Percentiles rank a stretch among this genome's conserved stretches.
Conservation (phyloP, 92 coral and sea anemone species). For the Phenganax stokvisi region DNA sequence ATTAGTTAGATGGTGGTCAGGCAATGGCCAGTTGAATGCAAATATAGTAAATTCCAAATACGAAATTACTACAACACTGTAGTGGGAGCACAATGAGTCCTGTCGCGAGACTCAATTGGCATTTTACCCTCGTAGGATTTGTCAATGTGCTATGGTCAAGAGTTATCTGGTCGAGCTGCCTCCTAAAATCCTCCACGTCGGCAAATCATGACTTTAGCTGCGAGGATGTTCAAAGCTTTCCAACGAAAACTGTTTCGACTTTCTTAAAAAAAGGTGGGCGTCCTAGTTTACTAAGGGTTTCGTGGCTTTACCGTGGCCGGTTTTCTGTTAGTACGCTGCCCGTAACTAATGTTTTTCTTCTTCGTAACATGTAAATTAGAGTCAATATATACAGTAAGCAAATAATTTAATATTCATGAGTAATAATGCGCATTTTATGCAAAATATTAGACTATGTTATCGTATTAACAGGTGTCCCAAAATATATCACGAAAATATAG, state of each 20-base stretch:
- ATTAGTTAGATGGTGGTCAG: neutral
- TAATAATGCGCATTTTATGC: neutral
- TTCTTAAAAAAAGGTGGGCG: constrained; percentile 18
- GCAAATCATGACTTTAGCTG: neutral
- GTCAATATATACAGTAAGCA: constrained; percentile 5
- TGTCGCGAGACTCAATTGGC: neutral
- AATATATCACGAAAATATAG: neutral
- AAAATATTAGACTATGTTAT: neutral
- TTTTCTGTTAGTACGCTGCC: constrained; percentile 14
- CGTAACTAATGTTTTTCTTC: constrained; percentile 22
- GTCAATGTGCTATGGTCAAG: constrained; percentile 18
- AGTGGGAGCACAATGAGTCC: constrained; percentile 8
- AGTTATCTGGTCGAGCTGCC: constrained; percentile 35
- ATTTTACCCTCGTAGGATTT: constrained; percentile 9
- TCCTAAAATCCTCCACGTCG: constrained; percentile 33
- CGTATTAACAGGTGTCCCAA: too few relatives aligned
- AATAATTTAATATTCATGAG: neutral
- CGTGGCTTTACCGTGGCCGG: constrained; percentile 16
- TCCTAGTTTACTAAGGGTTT: neutral
- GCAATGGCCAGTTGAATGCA: neutral
- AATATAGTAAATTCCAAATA: constrained; percentile 12
- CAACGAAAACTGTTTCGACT: constrained; percentile 4
- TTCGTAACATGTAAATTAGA: neutral
- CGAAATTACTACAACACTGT: constrained; percentile 1
- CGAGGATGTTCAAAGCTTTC: constrained; percentile 13